Evolutionary conservation across 2,888 invertebrate species (phyloP), one percentile per base, ranked within the genome.

Genomic region (Sylvicola fuscatus): DNA sequence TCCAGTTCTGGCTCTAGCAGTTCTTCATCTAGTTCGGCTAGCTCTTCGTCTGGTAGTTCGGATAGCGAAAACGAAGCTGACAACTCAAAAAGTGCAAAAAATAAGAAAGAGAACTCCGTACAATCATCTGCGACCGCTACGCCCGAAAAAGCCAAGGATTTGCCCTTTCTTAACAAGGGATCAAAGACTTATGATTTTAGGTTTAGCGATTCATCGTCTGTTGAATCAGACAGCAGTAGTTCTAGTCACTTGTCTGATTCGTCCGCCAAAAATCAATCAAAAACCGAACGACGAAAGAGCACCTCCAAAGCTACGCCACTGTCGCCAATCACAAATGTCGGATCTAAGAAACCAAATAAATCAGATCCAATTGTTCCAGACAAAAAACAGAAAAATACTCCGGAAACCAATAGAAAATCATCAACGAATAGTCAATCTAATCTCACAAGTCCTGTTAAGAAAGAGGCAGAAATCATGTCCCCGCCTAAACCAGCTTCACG

Each of bases 121-220:
- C 57, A 51, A 38, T 55, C 58, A 12, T 58, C 62, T 5, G 21
- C 28, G 14, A 30, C 43, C 33, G 40, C 64, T 37, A 60, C 61
- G 27, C 60, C 60, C 43, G 48, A 61, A 49, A 61, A 64, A 63
- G 65, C 51, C 52, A 66, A 70, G 62, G 73, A 73, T 65, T 70
- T 72, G 72, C 72, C 75, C 73, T 75, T 75, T 75, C 74, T 74
- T 67, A 72, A 72, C 72, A 75, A 72, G 73, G 74, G 66, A 65
- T 69, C 72, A 50, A 60, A 67, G 61, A 69, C 70, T 54, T 65
- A 66, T 45, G 65, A 65, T 54, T 66, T 66, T 53, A 61, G 64
- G 56, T 66, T 70, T 46, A 69, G 68, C 60, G 68, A 69, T 52
- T 65, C 71, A 27, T 43, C 45, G 15, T 43, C 45, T 37, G 44